A percentile compares a stretch with the other conserved stretches of the same genome.
Evolutionary conservation across 2,113 vertebrate species (phyloP).

Genomic region (Mirza zaza): DNA sequence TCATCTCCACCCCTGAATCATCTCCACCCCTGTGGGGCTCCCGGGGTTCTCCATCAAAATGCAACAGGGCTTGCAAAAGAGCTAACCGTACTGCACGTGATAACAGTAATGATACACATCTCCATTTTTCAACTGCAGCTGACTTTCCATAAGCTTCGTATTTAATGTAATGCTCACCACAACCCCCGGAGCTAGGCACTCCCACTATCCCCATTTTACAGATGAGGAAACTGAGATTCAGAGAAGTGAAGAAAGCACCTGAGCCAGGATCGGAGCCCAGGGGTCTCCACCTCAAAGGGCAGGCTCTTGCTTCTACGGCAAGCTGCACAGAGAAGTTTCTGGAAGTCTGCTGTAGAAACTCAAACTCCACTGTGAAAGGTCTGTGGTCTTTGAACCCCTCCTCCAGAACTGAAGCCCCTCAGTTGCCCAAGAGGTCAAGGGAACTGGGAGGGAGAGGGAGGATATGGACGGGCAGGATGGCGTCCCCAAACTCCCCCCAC

Average conservation of each 20-base stretch:
- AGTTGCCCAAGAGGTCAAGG: not conserved
- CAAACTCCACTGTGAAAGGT: not conserved
- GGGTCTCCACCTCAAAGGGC: not conserved
- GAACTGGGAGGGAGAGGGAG: not conserved
- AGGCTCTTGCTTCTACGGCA: not conserved
- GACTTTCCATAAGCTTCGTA: not conserved
- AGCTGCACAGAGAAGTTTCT: not conserved
- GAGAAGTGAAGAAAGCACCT: not conserved
- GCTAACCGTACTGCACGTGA: not conserved
- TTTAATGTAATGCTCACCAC: not conserved
- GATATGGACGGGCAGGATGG: not conserved
- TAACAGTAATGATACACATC: rapidly evolving
- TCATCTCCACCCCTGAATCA: not conserved
- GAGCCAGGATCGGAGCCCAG: not conserved
- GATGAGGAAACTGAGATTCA: not conserved
- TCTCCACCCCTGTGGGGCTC: not conserved
- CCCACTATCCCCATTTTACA: not conserved
- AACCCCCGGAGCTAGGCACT: not conserved
- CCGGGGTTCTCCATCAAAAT: not conserved
- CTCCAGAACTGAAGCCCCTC: not conserved
- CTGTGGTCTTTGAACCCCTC: not conserved
- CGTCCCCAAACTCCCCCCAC: not conserved
- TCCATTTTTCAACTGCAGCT: not conserved
- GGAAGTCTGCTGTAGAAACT: not conserved
- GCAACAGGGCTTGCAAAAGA: not conserved